Base-by-base conservation (phyloP, 2,888 invertebrate species). In the Tolmerus cingulatus region DNA sequence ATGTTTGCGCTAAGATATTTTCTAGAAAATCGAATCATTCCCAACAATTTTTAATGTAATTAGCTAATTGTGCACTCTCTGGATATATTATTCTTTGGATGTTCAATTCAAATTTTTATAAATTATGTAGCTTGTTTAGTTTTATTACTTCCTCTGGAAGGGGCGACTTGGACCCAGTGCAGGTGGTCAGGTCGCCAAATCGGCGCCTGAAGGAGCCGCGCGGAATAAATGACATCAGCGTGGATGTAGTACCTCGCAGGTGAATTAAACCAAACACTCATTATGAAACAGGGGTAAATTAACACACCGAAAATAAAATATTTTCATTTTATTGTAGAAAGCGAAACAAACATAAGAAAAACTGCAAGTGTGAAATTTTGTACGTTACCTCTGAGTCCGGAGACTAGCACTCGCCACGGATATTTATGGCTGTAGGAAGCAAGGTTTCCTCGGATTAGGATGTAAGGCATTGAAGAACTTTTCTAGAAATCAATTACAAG, bases 351-450 rank as follows among this genome's bases (percentile, higher is more conserved):
- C 57, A 76, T 55, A 86, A 86, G 86, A 57, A 86, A 86, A 84
- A 57, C 86, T 85, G 30, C 19, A 87, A 86, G 86, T 88, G 85
- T 74, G 89, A 89, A 66, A 27, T 66, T 66, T 46, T 46, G 34
- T 55, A 81, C 81, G 30, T 91, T 95, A 96, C 96, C 96, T 95
- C 97, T 97, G 91, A 97, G 93, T 92, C 97, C 97, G 91, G 97
- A 96, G 90, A 97, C 97, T 92, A 96, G 94, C 90, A 97, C 97
- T 93, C 96, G 95, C 96, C 97, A 97, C 92, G 97, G 97, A 94
- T 96, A 96, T 93, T 95, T 95, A 93, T 96, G 96, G 93, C 96
- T 96, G 93, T 97, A 97, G 82, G 97, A 96, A 93, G 96, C 96
- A 92, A 97, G 94, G 94, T 97, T 97, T 93, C 97, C 97, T 93